Evolutionary conservation across 2,113 vertebrate genomes (phyloP), one percentile per base, ranked within the genome.

Genomic region (Chaetorhynchus papuensis): DNA sequence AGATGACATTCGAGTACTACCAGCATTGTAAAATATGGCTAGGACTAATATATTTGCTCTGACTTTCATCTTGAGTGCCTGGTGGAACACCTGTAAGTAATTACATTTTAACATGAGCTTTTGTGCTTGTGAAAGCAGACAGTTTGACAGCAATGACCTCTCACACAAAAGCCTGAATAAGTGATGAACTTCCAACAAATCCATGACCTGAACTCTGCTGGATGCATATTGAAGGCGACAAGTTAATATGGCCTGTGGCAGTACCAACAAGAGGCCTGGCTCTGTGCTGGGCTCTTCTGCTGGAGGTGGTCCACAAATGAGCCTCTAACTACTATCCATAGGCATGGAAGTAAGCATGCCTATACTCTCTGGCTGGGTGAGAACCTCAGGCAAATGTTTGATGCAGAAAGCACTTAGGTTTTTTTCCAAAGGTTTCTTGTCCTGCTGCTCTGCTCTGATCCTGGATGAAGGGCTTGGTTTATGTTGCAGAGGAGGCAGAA

Each of bases 71-170:
- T 94, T 92, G 94, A 96, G 94, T 96, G 96, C 80, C 60, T 92
- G 86, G 92, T 96, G 90, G 88, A 97, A 96, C 90, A 96, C 92
- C 96, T 96, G 88, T 96, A 94, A 95, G 92, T 97, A 95, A 96
- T 97, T 97, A 95, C 95, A 95, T 94, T 96, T 93, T 93, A 93
- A 92, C 94, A 92, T 79, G 80, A 87, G 96, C 95, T 93, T 97
- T 96, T 96, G 93, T 96, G 93, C 93, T 92, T 53, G 49, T 96
- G 94, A 97, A 96, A 96, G 96, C 88, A 95, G 93, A 92, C 79
- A 65, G 77, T 96, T 96, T 96, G 96, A 94, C 93, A 95, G 90
- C 96, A 84, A 19, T 96, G 96, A 94, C 94, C 96, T 91, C 88
- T 96, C 21, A 1, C 94, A 94, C 95, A 95, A 96, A 96, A 96